Evolutionary conservation across 2,888 invertebrate genomes (phyloP), one percentile per base, ranked within the genome.

Genomic region (Drosophila meridiana): DNA sequence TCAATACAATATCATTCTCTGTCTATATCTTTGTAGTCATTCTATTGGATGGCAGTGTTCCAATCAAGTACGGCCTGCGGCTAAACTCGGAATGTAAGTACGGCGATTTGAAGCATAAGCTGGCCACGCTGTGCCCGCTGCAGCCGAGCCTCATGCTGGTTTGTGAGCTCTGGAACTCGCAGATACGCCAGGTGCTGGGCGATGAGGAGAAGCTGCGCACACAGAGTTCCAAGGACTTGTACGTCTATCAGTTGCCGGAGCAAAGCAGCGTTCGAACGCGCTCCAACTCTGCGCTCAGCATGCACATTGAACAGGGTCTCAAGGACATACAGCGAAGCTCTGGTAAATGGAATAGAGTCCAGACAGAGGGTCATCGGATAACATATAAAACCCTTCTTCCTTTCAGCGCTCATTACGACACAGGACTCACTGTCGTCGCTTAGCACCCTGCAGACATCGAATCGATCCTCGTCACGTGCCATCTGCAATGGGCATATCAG

Each of bases 41-140:
- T 66, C 93, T 95, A n/a, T 93, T 96, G 76, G 97, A 97, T 92
- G 98, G 98, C 0, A 95, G 96, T 26, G 95, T 96, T 58, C 98
- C 98, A 0, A 94, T 96, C 0, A 96, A 97, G 91, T 98, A 98
- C 92, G 98, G 98, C 1, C 94, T 98, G 71, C 94, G 97, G 2
- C 94, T 98, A 32, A 96, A 96, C 92, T 96, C 97, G 8, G 98
- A 98, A 82, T 97, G 96, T 72, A 96, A 96, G 55, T 97, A 97
- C 88, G 90, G 94, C n/a, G 96, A 96, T 68, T 92, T 98, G 48
- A 97, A 97, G 93, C 94, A 94, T 75, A 95, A 96, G 74, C 93
- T 98, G 28, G 94, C 95, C 3, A 94, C 94, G 11, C 92, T 96
- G 62, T 96, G 96, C 81, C 94, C 94, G 14, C 93, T 97, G 60